Conservation (phyloP, 2,797 vertebrate genomes). For the Tauraco hartlaubi region DNA sequence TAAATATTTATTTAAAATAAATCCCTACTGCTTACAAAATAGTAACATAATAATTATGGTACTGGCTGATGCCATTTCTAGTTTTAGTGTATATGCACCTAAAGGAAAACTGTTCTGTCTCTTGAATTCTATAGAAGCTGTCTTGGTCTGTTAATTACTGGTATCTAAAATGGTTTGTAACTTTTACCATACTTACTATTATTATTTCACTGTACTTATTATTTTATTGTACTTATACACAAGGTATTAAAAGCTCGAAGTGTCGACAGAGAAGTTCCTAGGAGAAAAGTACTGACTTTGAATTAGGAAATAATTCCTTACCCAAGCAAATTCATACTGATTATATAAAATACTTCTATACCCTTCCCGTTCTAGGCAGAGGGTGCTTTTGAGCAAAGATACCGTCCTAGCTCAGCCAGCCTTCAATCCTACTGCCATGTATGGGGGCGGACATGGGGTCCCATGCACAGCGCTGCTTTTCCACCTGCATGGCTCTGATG, state of each 20-base stretch:
- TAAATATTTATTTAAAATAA: no score
- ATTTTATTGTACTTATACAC: neutral
- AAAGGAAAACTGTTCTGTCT: neutral
- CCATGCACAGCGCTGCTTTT: neutral
- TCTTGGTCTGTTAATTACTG: constrained; percentile 8
- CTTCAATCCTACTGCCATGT: neutral
- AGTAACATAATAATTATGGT: neutral
- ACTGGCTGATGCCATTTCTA: neutral
- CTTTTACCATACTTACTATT: fast-evolving
- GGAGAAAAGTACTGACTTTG: neutral
- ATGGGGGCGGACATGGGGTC: neutral
- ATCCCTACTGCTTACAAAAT: neutral
- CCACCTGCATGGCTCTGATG: fast-evolving
- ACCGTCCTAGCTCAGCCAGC: neutral
- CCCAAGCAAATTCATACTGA: neutral
- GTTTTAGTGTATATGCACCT: neutral
- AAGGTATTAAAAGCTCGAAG: neutral
- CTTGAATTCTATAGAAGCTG: neutral
- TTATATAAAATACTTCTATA: neutral
- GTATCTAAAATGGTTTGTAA: neutral
- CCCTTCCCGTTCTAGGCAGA: neutral
- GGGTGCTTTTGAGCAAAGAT: neutral
- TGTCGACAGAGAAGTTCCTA: neutral
- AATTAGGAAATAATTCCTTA: neutral
- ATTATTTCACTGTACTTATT: neutral